Evolutionary conservation across 2,888 invertebrate genomes (phyloP).

Genomic region (Listrodromus nycthemerus): DNA sequence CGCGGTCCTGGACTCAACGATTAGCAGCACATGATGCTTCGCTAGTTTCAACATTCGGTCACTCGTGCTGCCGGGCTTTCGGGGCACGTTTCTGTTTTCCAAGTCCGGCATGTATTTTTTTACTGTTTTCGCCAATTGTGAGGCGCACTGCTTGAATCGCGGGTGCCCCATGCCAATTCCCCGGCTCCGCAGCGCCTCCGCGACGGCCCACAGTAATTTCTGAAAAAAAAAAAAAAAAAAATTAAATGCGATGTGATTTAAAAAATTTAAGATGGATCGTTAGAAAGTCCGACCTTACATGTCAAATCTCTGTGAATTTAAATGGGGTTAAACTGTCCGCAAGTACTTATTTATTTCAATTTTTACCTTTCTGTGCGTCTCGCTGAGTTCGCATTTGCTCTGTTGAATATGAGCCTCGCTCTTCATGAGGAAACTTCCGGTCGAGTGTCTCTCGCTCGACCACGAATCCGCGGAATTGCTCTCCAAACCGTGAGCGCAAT

Average conservation of each 20-base stretch:
- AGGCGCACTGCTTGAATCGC: slow-evolving; percentile 90
- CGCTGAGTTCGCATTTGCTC: slow-evolving; percentile 86
- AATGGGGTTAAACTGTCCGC: too few relatives aligned
- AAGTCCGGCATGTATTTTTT: slow-evolving; percentile 88
- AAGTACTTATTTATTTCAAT: slow-evolving; percentile 43
- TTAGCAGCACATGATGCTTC: slow-evolving; percentile 80
- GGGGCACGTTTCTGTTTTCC: slow-evolving; percentile 82
- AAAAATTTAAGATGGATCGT: slow-evolving; percentile 32
- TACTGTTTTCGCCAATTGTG: slow-evolving; percentile 89
- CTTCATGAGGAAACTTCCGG: slow-evolving; percentile 73
- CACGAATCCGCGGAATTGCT: slow-evolving; percentile 72
- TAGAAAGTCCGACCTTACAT: too few relatives aligned
- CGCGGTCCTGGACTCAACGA: slow-evolving; percentile 76
- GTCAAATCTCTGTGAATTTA: too few relatives aligned
- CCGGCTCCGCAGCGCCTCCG: slow-evolving; percentile 90
- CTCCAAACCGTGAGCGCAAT: slow-evolving; percentile 79
- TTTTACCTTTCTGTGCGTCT: slow-evolving; percentile 88
- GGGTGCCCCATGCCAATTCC: slow-evolving; percentile 90
- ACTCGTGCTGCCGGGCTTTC: slow-evolving; percentile 88
- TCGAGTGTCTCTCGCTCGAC: slow-evolving; percentile 76
- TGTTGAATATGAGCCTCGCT: slow-evolving; percentile 69
- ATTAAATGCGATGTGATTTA: background rate
- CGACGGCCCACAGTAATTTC: slow-evolving; percentile 94
- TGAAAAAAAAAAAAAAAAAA: slow-evolving; percentile 75
- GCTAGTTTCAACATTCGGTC: slow-evolving; percentile 90